Percentiles rank a stretch among this genome's conserved stretches.
These are phyloP conservation scores for Trachurus trachurus DNA, from an alignment of 2,797 vertebrate genomes.

Conservation along the genomic window DNA sequence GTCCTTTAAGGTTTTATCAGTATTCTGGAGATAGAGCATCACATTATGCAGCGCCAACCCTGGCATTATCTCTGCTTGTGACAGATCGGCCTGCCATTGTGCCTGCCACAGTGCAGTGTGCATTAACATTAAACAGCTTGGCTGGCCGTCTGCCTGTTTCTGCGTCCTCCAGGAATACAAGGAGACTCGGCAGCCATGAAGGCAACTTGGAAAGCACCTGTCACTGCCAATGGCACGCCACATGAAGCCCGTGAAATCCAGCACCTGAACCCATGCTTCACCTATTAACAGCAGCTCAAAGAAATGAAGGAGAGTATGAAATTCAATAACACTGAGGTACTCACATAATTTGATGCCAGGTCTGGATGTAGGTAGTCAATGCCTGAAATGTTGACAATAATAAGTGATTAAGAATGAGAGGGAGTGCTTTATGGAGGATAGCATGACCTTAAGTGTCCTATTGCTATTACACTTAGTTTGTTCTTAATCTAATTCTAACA, in stretches of 20 bases:
- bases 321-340: constrained; percentile 79
- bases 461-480: neutral
- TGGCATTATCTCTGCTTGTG: constrained; percentile 82
- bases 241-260: constrained; percentile 40
- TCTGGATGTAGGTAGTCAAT: constrained; percentile 99
- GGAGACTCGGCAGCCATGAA: constrained; percentile 76
- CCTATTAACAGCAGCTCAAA: constrained; percentile 43
- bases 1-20: constrained; percentile 80
- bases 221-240: constrained; percentile 58
- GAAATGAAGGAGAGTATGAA: constrained; percentile 46
- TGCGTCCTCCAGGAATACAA: constrained; percentile 74
- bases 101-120: constrained; percentile 73
- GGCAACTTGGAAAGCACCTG: constrained; percentile 73
- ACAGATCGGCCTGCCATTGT: constrained; percentile 82
- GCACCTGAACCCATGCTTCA: constrained; percentile 49
- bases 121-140: constrained; percentile 85
- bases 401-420: constrained; percentile 30
- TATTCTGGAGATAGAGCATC: constrained; percentile 77
- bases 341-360: constrained; percentile 98
- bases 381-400: constrained; percentile 86
- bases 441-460: neutral
- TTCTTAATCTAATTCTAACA: neutral
- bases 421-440: constrained; percentile 13
- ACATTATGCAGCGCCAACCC: constrained; percentile 81
- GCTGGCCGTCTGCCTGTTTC: constrained; percentile 75